phyloP scores from a whole-genome alignment of 2,797 vertebrate species.

The Harpagifer antarcticus region DNA sequence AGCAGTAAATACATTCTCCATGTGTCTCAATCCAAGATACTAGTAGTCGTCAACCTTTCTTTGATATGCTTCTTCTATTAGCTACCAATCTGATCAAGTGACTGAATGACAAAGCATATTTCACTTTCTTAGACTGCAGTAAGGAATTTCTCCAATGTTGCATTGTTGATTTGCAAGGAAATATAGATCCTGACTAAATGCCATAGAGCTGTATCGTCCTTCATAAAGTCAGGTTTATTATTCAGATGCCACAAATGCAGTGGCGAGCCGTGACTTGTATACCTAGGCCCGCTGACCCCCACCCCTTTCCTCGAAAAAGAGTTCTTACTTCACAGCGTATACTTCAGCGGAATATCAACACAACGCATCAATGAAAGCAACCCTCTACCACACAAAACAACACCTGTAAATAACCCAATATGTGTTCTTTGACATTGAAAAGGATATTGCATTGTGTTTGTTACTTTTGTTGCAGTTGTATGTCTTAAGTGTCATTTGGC shows the following conservation, averaged over 20 bases:
- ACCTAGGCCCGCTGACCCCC: no score
- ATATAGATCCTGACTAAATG: not conserved
- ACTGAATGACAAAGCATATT: constrained; percentile 18
- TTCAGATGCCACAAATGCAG: not conserved
- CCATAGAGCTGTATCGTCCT: not conserved
- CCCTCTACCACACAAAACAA: no score
- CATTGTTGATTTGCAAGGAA: constrained; percentile 10
- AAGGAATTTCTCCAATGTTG: constrained; percentile 6
- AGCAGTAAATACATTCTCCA: constrained; percentile 25
- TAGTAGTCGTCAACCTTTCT: not conserved
- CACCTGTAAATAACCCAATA: no score
- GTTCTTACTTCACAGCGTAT: no score
- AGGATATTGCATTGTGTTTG: no score
- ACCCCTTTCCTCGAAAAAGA: no score
- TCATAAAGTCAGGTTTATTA: not conserved
- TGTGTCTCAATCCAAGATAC: constrained; percentile 19
- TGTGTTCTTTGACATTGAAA: no score
- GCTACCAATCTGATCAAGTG: not conserved
- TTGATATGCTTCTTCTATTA: constrained; percentile 7
- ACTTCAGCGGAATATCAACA: no score
- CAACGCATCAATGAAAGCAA: no score
- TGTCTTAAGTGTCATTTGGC: no score
- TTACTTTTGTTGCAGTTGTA: no score
- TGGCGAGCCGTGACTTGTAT: no score
- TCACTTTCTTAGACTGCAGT: constrained; percentile 10